Conservation (phyloP, 1,140 invertebrate genomes). For the Galendromus occidentalis region DNA sequence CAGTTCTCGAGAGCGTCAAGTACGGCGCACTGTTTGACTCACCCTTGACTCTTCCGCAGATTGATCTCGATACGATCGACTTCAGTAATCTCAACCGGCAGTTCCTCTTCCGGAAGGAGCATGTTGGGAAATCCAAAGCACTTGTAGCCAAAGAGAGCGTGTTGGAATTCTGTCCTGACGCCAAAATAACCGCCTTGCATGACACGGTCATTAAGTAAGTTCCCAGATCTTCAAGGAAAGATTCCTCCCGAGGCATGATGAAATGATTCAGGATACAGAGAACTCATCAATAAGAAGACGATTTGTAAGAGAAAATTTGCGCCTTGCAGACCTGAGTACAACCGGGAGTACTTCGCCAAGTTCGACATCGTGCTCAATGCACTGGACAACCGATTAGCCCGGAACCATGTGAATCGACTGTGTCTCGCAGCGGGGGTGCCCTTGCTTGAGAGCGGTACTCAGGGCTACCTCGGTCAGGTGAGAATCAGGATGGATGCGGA, state of each 20-base stretch:
- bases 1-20: no score
- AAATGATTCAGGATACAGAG: no score
- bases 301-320: no score
- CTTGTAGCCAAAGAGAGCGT: slow-evolving; percentile 60
- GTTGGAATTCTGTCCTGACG: slow-evolving; percentile 64
- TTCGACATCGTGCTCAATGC: slow-evolving; percentile 91
- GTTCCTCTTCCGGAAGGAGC: slow-evolving; percentile 89
- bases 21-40: no score
- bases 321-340: slow-evolving; percentile 54
- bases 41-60: slow-evolving; percentile 39
- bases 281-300: no score
- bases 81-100: slow-evolving; percentile 98
- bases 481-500: slow-evolving; percentile 34
- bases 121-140: slow-evolving; percentile 92
- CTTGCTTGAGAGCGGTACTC: slow-evolving; percentile 85
- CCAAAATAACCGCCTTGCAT: slow-evolving; percentile 68
- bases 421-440: slow-evolving; percentile 84
- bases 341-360: slow-evolving; percentile 70
- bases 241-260: no score
- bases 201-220: slow-evolving; percentile 74
- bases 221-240: no score
- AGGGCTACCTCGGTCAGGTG: slow-evolving; percentile 84
- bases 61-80: slow-evolving; percentile 98
- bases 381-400: slow-evolving; percentile 81
- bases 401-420: slow-evolving; percentile 97